Percentiles rank a stretch among this genome's conserved stretches.
Evolutionary conservation across 2,113 vertebrate genomes (phyloP).

Genomic region (Pelusios castaneus): DNA sequence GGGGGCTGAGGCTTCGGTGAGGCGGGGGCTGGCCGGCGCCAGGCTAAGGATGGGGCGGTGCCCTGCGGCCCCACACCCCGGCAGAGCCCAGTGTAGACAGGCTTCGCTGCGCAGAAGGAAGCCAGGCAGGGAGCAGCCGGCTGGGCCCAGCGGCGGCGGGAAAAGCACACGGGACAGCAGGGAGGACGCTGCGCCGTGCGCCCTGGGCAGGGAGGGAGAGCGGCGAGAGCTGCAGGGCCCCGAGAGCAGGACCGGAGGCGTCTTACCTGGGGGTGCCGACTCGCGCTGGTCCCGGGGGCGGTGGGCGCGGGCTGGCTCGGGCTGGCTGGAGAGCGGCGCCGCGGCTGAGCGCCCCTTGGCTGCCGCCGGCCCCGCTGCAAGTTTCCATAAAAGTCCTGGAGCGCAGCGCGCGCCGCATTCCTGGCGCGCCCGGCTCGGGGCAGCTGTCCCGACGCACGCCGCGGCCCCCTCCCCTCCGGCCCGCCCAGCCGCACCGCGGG

Average conservation of each 20-base stretch:
- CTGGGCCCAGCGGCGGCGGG: neutral
- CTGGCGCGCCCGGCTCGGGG: slow-evolving; percentile 81
- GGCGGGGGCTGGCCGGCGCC: no score
- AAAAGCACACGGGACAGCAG: no score
- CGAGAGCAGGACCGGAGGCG: neutral
- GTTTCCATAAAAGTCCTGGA: slow-evolving; percentile 94
- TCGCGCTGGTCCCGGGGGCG: slow-evolving; percentile 1
- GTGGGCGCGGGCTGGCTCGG: neutral
- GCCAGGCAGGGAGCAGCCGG: neutral
- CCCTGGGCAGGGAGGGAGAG: no score
- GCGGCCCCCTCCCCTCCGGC: neutral
- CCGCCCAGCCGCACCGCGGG: no score
- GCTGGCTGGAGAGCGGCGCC: slow-evolving; percentile 12
- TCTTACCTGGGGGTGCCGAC: slow-evolving; percentile 16
- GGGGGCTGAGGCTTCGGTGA: no score
- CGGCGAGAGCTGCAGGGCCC: neutral
- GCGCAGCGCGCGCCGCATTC: slow-evolving; percentile 87
- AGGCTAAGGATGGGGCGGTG: no score
- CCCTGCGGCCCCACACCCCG: no score
- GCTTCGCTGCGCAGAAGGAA: no score
- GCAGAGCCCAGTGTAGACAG: no score
- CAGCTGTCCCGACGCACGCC: slow-evolving; percentile 92
- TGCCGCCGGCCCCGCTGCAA: slow-evolving; percentile 70
- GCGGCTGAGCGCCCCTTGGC: slow-evolving; percentile 69
- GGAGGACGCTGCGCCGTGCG: no score